A percentile compares a stretch with the other conserved stretches of the same genome.
Evolutionary conservation across 1,140 invertebrate species (phyloP).

Genomic region (Microplitis demolitor): DNA sequence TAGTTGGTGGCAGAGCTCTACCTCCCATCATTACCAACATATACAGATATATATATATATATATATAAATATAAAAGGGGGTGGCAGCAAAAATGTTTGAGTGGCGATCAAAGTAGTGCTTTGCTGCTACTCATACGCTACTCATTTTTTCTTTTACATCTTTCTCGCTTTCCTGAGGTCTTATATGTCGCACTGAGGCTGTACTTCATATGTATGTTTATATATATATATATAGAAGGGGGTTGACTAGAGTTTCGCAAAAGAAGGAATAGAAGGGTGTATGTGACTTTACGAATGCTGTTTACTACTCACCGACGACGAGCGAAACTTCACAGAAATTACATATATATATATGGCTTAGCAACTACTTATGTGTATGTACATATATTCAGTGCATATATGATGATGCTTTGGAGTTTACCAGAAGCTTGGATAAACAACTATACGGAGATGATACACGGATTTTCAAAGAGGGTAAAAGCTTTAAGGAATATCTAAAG

Average conservation of each 20-base stretch:
- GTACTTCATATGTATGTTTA: background rate
- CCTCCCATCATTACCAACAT: background rate
- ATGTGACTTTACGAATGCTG: slow-evolving; percentile 17
- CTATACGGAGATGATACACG: background rate
- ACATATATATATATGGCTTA: background rate
- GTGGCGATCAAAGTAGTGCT: slow-evolving; percentile 57
- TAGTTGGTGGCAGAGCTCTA: slow-evolving; percentile 49
- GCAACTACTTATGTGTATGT: no score
- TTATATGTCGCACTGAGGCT: background rate
- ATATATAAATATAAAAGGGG: slow-evolving; percentile 16
- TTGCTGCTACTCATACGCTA: slow-evolving; percentile 38
- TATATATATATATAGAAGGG: slow-evolving; percentile 5
- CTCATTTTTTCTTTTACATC: slow-evolving; percentile 19
- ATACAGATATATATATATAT: no score
- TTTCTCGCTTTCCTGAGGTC: background rate
- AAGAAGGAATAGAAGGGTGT: slow-evolving; percentile 16
- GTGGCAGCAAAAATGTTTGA: slow-evolving; percentile 57
- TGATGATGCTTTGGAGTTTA: slow-evolving; percentile 18
- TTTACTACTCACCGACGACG: slow-evolving; percentile 7
- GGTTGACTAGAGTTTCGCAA: slow-evolving; percentile 2
- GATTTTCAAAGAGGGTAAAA: background rate
- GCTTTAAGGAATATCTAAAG: background rate
- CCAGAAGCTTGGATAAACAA: slow-evolving; percentile 20
- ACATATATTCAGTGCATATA: slow-evolving; percentile 12
- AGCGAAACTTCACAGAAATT: background rate